These are phyloP conservation scores for Palythoa caribaeorum DNA, from an alignment of 92 coral and sea anemone species.

Conservation along the genomic window DNA sequence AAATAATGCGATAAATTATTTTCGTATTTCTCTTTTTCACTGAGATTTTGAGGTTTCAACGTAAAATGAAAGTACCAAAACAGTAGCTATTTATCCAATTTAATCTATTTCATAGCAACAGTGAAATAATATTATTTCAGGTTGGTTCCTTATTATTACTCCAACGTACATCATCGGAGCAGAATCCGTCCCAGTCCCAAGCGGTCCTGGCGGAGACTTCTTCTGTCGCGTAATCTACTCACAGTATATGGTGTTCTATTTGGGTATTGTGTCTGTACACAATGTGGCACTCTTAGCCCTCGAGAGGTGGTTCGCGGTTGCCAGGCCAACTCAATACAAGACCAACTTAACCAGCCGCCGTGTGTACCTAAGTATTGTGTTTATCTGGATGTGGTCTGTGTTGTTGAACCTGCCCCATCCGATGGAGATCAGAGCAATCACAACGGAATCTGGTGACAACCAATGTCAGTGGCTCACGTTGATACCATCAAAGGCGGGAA, in stretches of 20 bases:
- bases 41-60: too few relatives aligned
- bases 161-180: slow-evolving; percentile 82
- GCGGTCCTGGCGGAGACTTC: slow-evolving; percentile 83
- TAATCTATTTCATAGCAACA: too few relatives aligned
- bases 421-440: slow-evolving; percentile 34
- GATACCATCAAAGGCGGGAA: slow-evolving; percentile 4
- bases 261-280: slow-evolving; percentile 89
- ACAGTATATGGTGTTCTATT: slow-evolving; percentile 75
- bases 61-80: too few relatives aligned
- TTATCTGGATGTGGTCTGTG: slow-evolving; percentile 49
- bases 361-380: slow-evolving; percentile 35
- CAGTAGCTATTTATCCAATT: too few relatives aligned
- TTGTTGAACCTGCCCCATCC: slow-evolving; percentile 42
- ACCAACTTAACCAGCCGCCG: slow-evolving; percentile 60
- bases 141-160: slow-evolving; percentile 72
- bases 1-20: too few relatives aligned
- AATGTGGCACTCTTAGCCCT: slow-evolving; percentile 77
- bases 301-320: slow-evolving; percentile 83
- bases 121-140: slow-evolving; percentile 30
- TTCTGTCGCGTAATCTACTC: slow-evolving; percentile 86
- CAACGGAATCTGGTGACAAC: background rate
- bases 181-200: slow-evolving; percentile 77
- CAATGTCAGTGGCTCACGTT: slow-evolving; percentile 41
- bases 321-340: slow-evolving; percentile 75
- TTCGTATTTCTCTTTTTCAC: too few relatives aligned